Base-by-base conservation (phyloP, 1,140 invertebrate genomes). In the Rhopalosiphum maidis region DNA sequence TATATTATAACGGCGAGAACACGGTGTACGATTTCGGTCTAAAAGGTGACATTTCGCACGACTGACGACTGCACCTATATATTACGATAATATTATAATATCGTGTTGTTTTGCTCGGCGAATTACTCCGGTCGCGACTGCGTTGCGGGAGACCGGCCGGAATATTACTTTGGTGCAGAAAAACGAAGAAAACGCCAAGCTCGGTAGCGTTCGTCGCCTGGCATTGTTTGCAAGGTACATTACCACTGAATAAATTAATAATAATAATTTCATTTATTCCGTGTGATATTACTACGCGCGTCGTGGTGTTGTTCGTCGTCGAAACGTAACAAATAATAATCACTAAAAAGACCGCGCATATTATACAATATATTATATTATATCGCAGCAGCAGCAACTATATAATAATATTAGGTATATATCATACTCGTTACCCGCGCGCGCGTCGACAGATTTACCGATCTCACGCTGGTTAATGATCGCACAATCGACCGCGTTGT, bases 391-490 rank as follows among this genome's bases (percentile, higher is more conserved):
- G 15, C 30, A 77, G 60, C 30, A 77, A n/a, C 9, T 30, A n/a
- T 18, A 77, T 18, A 77, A 35, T n/a, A 77, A 18, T 68, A 68
- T 77, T n/a, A 18, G 15, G 18, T 77, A 68, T 68, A 77, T 77
- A 77, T 77, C n/a, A 77, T n/a, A 77, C 60, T 77, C 54, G 88
- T 90, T 43, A 60, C 23, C 18, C 51, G 51, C 9, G 35, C 48
- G 1, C 30, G n/a, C 87, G 41, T 21, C 51, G 23, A 41, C 88
- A 60, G 90, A 91, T 91, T 91, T 82, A 82, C 60, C 90, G 90
- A 91, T 91, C 60, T 91, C 90, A 91, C 60, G 90, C 90, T 91
- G 90, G 68, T 48, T 91, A 91, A 91, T 91, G 90, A 82, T 91
- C 43, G 22, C 60, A 48, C 90, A 25, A 43, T 46, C 90, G 30